Conservation (phyloP, 2,797 vertebrate genomes). For the Dallia pectoralis region DNA sequence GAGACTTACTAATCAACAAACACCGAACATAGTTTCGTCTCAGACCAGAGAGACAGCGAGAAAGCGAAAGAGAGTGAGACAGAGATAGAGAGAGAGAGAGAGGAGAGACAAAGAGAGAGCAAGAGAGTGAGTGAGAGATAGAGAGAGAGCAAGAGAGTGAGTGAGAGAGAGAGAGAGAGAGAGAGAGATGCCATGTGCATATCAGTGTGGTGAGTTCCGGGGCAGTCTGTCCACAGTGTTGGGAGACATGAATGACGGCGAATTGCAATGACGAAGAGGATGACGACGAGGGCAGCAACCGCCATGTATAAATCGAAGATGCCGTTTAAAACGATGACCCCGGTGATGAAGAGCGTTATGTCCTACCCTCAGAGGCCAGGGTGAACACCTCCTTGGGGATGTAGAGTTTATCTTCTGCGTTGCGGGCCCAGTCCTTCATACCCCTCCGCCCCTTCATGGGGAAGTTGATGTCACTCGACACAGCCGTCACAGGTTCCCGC, state of each 20-base stretch:
- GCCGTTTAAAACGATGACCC: background rate
- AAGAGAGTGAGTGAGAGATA: slow-evolving; percentile 6
- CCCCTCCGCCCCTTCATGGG: slow-evolving; percentile 95
- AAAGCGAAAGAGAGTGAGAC: too few relatives aligned
- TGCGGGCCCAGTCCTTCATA: slow-evolving; percentile 98
- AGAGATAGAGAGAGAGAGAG: background rate
- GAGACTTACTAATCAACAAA: too few relatives aligned
- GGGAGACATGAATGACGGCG: background rate
- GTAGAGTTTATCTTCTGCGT: slow-evolving; percentile 95
- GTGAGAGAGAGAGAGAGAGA: slow-evolving; percentile 1
- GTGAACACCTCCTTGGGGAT: slow-evolving; percentile 96
- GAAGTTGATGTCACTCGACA: slow-evolving; percentile 98
- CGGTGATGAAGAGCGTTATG: background rate
- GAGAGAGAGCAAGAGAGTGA: background rate
- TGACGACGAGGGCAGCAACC: background rate
- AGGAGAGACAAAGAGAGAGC: background rate
- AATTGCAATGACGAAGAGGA: background rate
- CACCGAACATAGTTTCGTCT: too few relatives aligned
- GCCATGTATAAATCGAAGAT: too few relatives aligned
- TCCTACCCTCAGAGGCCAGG: slow-evolving; percentile 81
- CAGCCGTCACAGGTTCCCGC: slow-evolving; percentile 90
- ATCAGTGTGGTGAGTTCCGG: background rate
- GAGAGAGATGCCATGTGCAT: background rate
- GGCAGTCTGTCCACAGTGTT: background rate
- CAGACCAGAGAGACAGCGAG: background rate